Evolutionary conservation across 2,797 vertebrate species (phyloP).

Genomic region (Siniperca scherzeri): DNA sequence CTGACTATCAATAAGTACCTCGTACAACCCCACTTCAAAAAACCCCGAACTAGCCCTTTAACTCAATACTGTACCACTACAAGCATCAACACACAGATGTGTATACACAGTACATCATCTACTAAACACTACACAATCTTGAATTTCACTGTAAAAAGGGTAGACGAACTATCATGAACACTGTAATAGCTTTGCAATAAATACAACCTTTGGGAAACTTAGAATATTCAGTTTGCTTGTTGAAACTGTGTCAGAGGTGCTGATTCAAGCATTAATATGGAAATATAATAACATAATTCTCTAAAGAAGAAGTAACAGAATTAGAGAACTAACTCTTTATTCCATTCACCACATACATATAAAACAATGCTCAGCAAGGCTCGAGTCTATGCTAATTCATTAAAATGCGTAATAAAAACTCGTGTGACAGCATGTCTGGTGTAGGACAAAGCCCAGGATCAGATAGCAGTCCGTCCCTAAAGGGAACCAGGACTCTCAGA

Average conservation of each 20-base stretch:
- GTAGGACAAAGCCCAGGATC: conserved; percentile 58
- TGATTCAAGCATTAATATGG: neutral
- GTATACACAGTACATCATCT: no score
- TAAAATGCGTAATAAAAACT: neutral
- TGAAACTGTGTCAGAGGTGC: neutral
- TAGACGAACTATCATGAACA: neutral
- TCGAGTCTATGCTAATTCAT: neutral
- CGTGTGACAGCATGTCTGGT: conserved; percentile 41
- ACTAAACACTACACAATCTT: neutral
- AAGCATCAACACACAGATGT: neutral
- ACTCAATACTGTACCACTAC: conserved; percentile 41
- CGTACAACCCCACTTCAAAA: no score
- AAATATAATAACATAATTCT: neutral
- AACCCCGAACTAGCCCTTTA: neutral
- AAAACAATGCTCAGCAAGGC: neutral
- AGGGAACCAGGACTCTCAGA: conserved; percentile 24
- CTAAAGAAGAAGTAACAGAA: neutral
- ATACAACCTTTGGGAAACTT: neutral
- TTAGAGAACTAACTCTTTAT: neutral
- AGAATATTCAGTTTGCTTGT: neutral
- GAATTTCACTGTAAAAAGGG: neutral
- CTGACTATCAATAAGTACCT: no score
- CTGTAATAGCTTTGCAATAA: neutral
- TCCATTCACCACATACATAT: neutral
- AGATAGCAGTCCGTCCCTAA: conserved; percentile 28